These are phyloP conservation scores for Anarhynchus alexandrinus DNA, from an alignment of 2,113 vertebrate species.

Conservation along the genomic window DNA sequence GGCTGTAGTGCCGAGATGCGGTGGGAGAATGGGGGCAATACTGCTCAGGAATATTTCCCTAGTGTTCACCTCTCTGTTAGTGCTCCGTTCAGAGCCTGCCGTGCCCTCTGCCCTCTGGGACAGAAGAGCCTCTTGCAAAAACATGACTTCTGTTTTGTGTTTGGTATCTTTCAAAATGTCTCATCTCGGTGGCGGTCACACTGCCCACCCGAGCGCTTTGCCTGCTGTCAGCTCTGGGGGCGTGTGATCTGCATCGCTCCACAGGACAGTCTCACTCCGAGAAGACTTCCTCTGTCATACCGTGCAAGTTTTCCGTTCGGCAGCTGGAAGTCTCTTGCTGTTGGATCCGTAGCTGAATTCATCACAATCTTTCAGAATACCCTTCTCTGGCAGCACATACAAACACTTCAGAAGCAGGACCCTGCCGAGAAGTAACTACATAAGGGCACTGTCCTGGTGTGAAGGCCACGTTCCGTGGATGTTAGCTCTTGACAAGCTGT, in stretches of 20 bases:
- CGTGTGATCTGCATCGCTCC: not conserved
- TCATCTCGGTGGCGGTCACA: not conserved
- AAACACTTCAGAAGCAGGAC: not conserved
- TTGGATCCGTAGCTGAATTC: not conserved
- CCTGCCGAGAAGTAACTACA: not conserved
- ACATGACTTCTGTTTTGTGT: not conserved
- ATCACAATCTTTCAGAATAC: not conserved
- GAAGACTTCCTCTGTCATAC: not conserved
- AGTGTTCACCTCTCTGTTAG: not conserved
- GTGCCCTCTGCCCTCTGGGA: too few species aligned
- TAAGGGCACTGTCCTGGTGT: not conserved
- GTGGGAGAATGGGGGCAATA: not conserved
- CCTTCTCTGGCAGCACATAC: not conserved
- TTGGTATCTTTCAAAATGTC: not conserved
- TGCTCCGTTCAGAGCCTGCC: not conserved
- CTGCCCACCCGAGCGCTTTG: not conserved
- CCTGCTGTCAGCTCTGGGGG: not conserved
- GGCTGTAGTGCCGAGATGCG: not conserved
- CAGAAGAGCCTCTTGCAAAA: not conserved
- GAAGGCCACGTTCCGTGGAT: not conserved
- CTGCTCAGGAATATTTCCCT: not conserved
- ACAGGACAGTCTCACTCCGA: not conserved
- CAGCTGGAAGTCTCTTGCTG: not conserved
- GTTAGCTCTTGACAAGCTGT: not conserved
- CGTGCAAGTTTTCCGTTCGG: rapidly evolving